Evolutionary conservation across 2,113 vertebrate genomes (phyloP).

Genomic region (Leptobrachium leishanense): DNA sequence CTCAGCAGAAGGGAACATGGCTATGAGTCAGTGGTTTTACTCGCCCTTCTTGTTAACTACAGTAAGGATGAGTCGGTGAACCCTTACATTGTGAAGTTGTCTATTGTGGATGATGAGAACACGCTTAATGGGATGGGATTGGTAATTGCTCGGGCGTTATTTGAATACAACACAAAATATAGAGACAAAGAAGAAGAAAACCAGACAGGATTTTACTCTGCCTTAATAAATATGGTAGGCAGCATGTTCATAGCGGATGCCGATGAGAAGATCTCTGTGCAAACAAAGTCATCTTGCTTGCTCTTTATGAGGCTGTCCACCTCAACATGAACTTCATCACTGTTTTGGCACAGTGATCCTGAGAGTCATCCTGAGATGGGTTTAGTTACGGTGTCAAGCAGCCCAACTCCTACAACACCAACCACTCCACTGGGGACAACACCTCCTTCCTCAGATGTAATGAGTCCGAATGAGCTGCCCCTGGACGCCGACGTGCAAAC

Average conservation of each 20-base stretch:
- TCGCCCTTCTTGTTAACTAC: constrained; percentile 96
- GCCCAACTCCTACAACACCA: constrained; percentile 79
- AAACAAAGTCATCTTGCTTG: constrained; percentile 79
- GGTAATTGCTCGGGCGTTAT: constrained; percentile 91
- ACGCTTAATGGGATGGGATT: constrained; percentile 95
- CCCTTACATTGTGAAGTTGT: constrained; percentile 97
- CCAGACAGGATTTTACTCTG: constrained; percentile 95
- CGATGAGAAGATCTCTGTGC: constrained; percentile 77
- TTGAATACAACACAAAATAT: constrained; percentile 98
- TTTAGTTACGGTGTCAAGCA: constrained; percentile 73
- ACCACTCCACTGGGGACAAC: constrained; percentile 89
- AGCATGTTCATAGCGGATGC: constrained; percentile 98
- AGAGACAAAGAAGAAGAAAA: constrained; percentile 97
- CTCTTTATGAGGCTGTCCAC: constrained; percentile 96
- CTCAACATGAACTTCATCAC: constrained; percentile 98
- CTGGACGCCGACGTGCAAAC: constrained; percentile 96
- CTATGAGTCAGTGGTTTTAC: constrained; percentile 92
- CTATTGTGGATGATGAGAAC: constrained; percentile 94
- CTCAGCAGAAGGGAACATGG: constrained; percentile 91
- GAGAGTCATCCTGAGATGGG: constrained; percentile 97
- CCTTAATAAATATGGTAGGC: constrained; percentile 95
- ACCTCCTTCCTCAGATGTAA: constrained; percentile 90
- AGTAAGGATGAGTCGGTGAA: constrained; percentile 99
- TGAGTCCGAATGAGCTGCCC: constrained; percentile 91
- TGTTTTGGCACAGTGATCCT: constrained; percentile 80